Evolutionary conservation across 2,113 vertebrate genomes (phyloP), one percentile per base, ranked within the genome.

Genomic region (Nanorana parkeri): DNA sequence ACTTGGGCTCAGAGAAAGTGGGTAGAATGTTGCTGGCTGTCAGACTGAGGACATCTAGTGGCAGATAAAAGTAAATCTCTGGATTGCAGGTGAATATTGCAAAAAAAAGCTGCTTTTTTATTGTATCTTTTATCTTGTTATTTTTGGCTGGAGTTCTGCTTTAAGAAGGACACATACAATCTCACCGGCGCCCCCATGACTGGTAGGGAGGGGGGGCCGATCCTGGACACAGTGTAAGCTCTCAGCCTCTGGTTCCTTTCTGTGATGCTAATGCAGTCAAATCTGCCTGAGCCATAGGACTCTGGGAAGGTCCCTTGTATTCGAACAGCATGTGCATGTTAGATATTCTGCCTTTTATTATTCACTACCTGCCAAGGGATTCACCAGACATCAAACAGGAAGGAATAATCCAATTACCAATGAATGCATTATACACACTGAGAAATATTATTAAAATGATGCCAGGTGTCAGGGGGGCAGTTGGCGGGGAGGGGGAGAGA

Each of bases 381-480:
- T 47, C 56, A 76, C 56, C 29, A 76, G 73, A 76, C 58, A 76
- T 76, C 55, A 76, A 61, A 76, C 73, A 61, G 73, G 73, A 63
- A 76, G 58, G 73, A 76, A 76, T 76, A 76, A 76, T 76, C 56
- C 73, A 76, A 76, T 61, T 76, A 63, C 56, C 56, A 76, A 51
- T 76, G 58, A 76, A 51, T 63, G 73, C 55, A 76, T 76, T 60
- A 75, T 75, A 75, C 72, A 61, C 69, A 72, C 51, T 56, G 69
- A 72, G 69, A 72, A 55, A 72, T 72, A 72, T 56, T 74, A 74
- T 74, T 74, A 74, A 58, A 74, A 54, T 74, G 71, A 74, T 74
- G 71, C 29, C 58, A 19, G 54, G 71, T 74, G 52, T 74, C 71
- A 74, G 71, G 71, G 71, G 58, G 71, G 71, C 54, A 29, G 71